Evolutionary conservation across 2,888 invertebrate genomes (phyloP), one percentile per base, ranked within the genome.

Genomic region (Carabus problematicus): DNA sequence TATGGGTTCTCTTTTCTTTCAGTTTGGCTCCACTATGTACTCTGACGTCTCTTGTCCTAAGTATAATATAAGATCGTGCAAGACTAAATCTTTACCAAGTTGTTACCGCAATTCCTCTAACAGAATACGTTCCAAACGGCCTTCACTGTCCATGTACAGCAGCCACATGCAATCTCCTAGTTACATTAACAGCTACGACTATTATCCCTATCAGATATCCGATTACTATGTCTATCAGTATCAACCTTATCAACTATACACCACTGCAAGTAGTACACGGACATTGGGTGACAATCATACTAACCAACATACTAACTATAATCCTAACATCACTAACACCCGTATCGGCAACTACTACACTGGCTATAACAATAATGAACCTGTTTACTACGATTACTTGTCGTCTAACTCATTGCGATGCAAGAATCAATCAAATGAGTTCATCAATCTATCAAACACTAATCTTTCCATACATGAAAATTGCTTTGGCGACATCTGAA

Each of bases 1-100:
- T 73, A 71, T 75, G 74, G 78, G 76, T 82, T 83, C 81, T 71
- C 71, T 83, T 82, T 82, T 82, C 84, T 84, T 81, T 75, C 80
- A 80, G 81, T 83, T 89, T 90, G 90, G 87, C 83, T 85, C 87
- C 85, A 89, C 90, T 85, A 87, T 90, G 86, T 88, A 89, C 85
- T 89, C 90, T 85, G 90, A 91, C 83, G 86, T 90, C 81, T 90
- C 88, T 84, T 88, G 89, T 77, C 88, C 89, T 71, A 72, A 52
- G 19, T 52, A 18, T 18, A 52, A 52, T 52, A 52, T 40, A 18
- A 56, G 29, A 56, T 61, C 60, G 16, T 60, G 41, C 52, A 60
- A 58, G 54, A 60, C 60, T 54, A 68, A 68, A 62, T 69, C 69
- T 16, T 62, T 69, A 56, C 69, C 69, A 29, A 62, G 55, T 56